Evolutionary conservation across 2,113 vertebrate species (phyloP).

Genomic region (Notarius quadriscutis): DNA sequence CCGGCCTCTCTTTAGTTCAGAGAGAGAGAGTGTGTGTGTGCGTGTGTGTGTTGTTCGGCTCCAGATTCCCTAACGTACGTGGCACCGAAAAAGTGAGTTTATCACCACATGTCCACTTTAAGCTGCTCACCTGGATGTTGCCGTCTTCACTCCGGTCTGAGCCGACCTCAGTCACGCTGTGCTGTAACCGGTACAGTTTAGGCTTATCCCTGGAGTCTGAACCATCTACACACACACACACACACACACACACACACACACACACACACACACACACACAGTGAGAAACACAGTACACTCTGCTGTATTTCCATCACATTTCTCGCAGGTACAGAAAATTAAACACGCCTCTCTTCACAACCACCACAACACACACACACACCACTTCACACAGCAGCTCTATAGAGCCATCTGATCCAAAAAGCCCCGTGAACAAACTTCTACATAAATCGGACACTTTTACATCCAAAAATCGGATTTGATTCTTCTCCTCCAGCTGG

Average conservation of each 20-base stretch:
- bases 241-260: slow-evolving; percentile 6
- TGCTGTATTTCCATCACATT: not conserved
- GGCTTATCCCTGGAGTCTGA: slow-evolving; percentile 98
- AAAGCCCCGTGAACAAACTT: not conserved
- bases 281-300: not conserved
- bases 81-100: no score
- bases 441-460: not conserved
- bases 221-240: slow-evolving; percentile 77
- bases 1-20: no score
- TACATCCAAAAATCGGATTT: not conserved
- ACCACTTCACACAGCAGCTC: no score
- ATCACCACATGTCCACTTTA: no score
- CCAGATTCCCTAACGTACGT: no score
- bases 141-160: slow-evolving; percentile 89
- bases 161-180: slow-evolving; percentile 96
- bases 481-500: not conserved
- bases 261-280: slow-evolving; percentile 39
- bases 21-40: no score
- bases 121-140: slow-evolving; percentile 85
- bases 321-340: not conserved
- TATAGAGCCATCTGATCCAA: not conserved
- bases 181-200: slow-evolving; percentile 95
- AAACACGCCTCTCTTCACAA: not conserved
- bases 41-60: no score
- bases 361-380: not conserved